Base-by-base conservation (phyloP, 2,797 vertebrate species). In the Malacoraja senta region DNA sequence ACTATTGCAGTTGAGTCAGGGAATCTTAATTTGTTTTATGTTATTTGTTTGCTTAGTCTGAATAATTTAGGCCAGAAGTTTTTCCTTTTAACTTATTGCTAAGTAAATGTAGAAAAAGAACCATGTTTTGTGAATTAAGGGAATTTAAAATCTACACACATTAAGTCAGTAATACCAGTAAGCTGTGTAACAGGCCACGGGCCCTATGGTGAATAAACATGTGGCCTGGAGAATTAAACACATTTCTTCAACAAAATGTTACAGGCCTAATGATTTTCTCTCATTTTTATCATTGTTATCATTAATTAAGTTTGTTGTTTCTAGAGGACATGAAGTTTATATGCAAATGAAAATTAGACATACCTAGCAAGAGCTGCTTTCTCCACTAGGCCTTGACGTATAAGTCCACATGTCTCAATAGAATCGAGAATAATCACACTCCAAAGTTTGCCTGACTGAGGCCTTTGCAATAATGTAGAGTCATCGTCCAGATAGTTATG, bases 301-400 rank as follows among this genome's bases (percentile, higher is more conserved):
- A 72, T 8, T 21, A 91, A 90, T 63, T 21, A 71, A 21, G 13
- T 72, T 91, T 71, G 1, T 24, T 38, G 17, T 71, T 68, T 84
- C 35, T 68, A 10, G n/a, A 35, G 72, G 21, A 38, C 35, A 53
- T 53, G 9, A 0, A 8, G 83, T 26, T 93, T 44, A 93, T 0
- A 38, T 93, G 0, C 44, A 93, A 71, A 74, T 0, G 0, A 0
- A 32, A 93, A n/a, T 35, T 93, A 71, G 81, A 93, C 94, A 81
- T 96, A 99, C 99, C 98, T 98, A 93, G 98, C 99, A 95, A 99
- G 96, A 1, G 98, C 97, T 1, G 98, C 98, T 95, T 99, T 99
- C 95, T 99, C 98, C 98, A 99, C 98, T 94, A 99, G 95, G 94
- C 98, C 98, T 95, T 99, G 98, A 94, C 99, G 97, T 76, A 99